Evolutionary conservation across 2,797 vertebrate genomes (phyloP).

Genomic region (Melanotaenia parkinsoni): DNA sequence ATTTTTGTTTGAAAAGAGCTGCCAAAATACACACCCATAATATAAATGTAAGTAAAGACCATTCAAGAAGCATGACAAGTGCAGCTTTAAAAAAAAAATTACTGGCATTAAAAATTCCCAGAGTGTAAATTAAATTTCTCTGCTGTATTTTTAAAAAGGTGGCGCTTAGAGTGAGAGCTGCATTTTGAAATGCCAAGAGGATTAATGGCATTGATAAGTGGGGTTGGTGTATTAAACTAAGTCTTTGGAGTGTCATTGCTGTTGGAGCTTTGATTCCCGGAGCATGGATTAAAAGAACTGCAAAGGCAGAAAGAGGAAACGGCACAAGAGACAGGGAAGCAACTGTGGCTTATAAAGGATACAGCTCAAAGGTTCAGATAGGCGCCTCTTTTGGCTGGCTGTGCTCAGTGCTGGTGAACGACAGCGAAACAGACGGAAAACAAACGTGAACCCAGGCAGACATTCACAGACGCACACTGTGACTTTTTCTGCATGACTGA

Average conservation of each 20-base stretch:
- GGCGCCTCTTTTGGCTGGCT: conserved; percentile 20
- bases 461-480: conserved; percentile 61
- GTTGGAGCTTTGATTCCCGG: conserved; percentile 48
- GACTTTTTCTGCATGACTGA: conserved; percentile 73
- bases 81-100: conserved; percentile 20
- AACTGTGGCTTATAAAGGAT: conserved; percentile 17
- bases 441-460: conserved; percentile 64
- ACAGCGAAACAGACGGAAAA: conserved; percentile 62
- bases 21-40: neutral
- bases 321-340: conserved; percentile 4
- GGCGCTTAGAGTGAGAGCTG: conserved; percentile 17
- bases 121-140: conserved; percentile 50
- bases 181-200: conserved; percentile 72
- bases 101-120: conserved; percentile 19
- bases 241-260: conserved; percentile 66
- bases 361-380: conserved; percentile 29
- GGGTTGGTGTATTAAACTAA: conserved; percentile 58
- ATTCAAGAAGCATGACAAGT: neutral
- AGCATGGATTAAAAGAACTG: conserved; percentile 51
- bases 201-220: conserved; percentile 66
- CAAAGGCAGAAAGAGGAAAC: conserved; percentile 46
- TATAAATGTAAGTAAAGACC: neutral
- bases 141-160: conserved; percentile 48
- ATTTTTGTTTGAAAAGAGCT: neutral
- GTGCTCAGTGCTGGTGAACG: conserved; percentile 24